Evolutionary conservation across 1,140 invertebrate genomes (phyloP).

Genomic region (Drosophila tropicalis): DNA sequence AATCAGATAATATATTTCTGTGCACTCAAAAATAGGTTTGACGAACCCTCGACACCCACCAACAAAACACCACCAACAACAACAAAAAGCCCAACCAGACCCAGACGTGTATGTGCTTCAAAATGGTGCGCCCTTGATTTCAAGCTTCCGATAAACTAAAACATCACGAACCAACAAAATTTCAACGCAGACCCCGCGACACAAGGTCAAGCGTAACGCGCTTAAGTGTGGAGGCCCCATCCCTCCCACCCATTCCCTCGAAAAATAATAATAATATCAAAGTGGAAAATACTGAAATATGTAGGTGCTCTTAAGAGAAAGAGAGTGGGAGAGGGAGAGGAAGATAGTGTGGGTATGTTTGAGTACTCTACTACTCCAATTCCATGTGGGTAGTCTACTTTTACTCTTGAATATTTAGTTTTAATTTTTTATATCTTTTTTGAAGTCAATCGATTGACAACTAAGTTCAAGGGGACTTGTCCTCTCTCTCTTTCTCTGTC

Average conservation of each 20-base stretch:
- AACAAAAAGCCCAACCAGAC: slow-evolving; percentile 11
- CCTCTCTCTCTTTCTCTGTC: not conserved
- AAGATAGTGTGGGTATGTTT: not conserved
- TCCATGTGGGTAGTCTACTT: slow-evolving; percentile 22
- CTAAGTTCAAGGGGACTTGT: slow-evolving; percentile 44
- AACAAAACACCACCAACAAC: too few relatives aligned
- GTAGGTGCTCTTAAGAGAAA: slow-evolving; percentile 9
- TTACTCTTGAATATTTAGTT: not conserved
- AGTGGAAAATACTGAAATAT: slow-evolving; percentile 9
- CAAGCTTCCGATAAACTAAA: slow-evolving; percentile 65
- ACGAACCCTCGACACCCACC: slow-evolving; percentile 26
- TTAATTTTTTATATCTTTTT: slow-evolving; percentile 23
- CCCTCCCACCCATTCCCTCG: too few relatives aligned
- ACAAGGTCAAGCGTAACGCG: slow-evolving; percentile 57
- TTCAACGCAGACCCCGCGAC: slow-evolving; percentile 12
- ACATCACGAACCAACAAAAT: slow-evolving; percentile 56
- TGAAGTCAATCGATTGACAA: slow-evolving; percentile 31
- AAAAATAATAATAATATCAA: slow-evolving; percentile 3
- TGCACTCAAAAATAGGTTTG: slow-evolving; percentile 19
- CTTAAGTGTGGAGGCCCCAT: not conserved
- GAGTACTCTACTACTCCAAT: slow-evolving; percentile 14
- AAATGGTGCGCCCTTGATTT: slow-evolving; percentile 59
- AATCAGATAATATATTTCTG: not conserved
- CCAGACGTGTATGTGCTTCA: slow-evolving; percentile 24
- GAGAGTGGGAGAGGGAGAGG: not conserved